Evolutionary conservation across 2,888 invertebrate genomes (phyloP).

Genomic region (Sphaeridia pumilis): DNA sequence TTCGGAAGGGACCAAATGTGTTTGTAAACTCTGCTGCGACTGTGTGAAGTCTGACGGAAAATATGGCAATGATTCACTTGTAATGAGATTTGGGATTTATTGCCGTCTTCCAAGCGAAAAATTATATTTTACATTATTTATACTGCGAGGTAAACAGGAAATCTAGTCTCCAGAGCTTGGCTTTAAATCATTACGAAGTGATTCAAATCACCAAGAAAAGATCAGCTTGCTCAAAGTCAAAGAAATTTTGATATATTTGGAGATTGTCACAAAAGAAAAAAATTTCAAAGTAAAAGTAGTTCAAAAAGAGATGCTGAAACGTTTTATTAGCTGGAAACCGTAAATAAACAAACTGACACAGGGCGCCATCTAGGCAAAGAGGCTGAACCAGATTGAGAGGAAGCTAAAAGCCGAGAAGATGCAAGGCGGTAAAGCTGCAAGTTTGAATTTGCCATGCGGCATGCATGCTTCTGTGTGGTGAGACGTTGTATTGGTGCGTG

Average conservation of each 20-base stretch:
- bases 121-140: neutral
- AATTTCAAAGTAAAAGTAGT: too few species aligned
- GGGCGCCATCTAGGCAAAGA: too few species aligned
- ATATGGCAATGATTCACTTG: neutral
- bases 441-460: conserved; percentile 11
- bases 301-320: too few species aligned
- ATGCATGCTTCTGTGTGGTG: neutral
- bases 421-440: neutral
- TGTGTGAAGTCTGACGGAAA: neutral
- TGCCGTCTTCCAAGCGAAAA: neutral
- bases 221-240: neutral
- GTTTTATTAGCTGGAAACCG: too few species aligned
- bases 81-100: neutral
- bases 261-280: too few species aligned
- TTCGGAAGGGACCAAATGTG: too few species aligned
- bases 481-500: neutral
- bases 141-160: neutral
- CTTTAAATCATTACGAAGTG: too few species aligned
- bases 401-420: neutral
- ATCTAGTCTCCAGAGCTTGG: neutral
- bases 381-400: neutral
- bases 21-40: too few species aligned
- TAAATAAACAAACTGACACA: too few species aligned
- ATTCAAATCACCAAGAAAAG: neutral
- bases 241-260: neutral